Base-by-base conservation (phyloP, 1,140 invertebrate species). In the Penaeus vannamei region DNA sequence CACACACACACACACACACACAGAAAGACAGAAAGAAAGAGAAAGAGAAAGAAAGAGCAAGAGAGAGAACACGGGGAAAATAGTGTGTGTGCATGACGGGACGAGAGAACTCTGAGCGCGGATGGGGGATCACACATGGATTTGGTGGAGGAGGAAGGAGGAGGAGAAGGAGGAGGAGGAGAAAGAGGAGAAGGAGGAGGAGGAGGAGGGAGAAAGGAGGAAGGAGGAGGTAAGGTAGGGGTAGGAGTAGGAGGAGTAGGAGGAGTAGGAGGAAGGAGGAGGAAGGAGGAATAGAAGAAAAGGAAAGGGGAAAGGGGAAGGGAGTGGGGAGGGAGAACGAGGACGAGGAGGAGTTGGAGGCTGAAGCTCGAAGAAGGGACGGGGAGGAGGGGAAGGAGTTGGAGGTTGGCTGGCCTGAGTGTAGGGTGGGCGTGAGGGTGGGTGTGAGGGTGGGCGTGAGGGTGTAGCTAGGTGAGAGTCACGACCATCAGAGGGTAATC, bases 401-500 rank as follows among this genome's bases (percentile, higher is more conserved):
- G 72, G 72, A 3, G 77, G 42, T 0, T 2, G 42, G 42, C 7
- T 36, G 19, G 32, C 53, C 53, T 17, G 26, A n/a, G 42, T 20
- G 77, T 23, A 20, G 42, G 77, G 42, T 62, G 81, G 53, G 60
- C 81, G 59, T 59, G 76, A 36, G 32, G 29, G 76, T 42, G 76
- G n/a, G 80, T 10, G 53, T 59, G 80, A 60, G 53, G 20, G 80
- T 46, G 10, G 66, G 84, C 64, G 62, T 42, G 42, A 36, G 32
- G 17, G 82, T 60, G n/a, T 81, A 29, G n/a, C 84, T 46, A 26
- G 84, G 69, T 22, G 53, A 20, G 19, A 85, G 84, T 85, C 84
- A 85, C 84, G 84, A 85, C 59, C 42, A 72, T 84, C 46, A 76
- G 14, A 20, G 22, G 14, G 69, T 85, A 85, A 85, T 85, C 72